Evolutionary conservation across 2,888 invertebrate genomes (phyloP).

Genomic region (Scaptomyza cyrtandrae): DNA sequence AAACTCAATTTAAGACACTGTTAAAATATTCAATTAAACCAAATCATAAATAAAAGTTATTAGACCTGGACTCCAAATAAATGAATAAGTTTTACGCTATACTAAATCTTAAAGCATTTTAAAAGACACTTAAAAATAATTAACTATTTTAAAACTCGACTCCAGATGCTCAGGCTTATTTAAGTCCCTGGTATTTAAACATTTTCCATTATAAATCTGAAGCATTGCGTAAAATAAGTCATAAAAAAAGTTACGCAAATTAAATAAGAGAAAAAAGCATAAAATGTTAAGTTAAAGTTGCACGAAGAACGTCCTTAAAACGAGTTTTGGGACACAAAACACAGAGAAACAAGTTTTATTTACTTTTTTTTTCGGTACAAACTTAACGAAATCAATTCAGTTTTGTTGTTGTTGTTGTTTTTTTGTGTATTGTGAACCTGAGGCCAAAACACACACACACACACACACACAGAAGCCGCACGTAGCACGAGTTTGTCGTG

Average conservation of each 20-base stretch:
- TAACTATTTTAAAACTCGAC: not conserved
- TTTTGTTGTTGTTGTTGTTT: conserved; percentile 53
- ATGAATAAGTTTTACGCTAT: too few relatives aligned
- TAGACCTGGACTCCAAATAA: too few relatives aligned
- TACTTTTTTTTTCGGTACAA: conserved; percentile 36
- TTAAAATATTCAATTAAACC: too few relatives aligned
- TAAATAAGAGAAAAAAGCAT: conserved; percentile 1
- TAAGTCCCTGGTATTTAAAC: too few relatives aligned
- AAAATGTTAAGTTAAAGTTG: conserved; percentile 33
- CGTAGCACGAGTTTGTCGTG: conserved; percentile 66
- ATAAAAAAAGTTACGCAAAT: conserved; percentile 35
- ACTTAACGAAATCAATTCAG: conserved; percentile 74
- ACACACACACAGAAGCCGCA: conserved; percentile 42
- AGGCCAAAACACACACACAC: conserved; percentile 14
- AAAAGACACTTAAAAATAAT: not conserved
- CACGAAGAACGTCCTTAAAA: conserved; percentile 68
- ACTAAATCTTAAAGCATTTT: not conserved
- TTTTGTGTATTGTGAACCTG: conserved; percentile 34
- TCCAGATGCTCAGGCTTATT: not conserved
- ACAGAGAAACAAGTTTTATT: conserved; percentile 69
- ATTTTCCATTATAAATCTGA: conserved; percentile 13
- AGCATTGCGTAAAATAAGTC: conserved; percentile 53
- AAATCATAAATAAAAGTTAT: too few relatives aligned
- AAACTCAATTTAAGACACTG: too few relatives aligned
- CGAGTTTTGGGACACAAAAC: conserved; percentile 61